Evolutionary conservation across 2,797 vertebrate species (phyloP).

Genomic region (Anisognathus igniventris): DNA sequence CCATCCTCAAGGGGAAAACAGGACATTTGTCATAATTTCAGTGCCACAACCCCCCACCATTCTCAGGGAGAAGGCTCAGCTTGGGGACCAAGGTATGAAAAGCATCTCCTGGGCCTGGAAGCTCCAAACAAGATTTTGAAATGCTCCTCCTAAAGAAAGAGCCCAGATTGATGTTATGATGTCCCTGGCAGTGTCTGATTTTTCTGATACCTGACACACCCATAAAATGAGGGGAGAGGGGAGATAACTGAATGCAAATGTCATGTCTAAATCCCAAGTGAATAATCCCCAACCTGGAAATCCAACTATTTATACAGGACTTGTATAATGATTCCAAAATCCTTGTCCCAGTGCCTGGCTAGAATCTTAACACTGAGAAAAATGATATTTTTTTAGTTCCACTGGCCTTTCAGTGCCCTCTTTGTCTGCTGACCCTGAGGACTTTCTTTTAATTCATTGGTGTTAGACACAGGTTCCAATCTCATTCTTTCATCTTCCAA

Average conservation of each 20-base stretch:
- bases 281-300: neutral
- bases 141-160: neutral
- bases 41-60: neutral
- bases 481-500: conserved; percentile 38
- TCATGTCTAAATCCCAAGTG: neutral
- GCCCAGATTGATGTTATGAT: neutral
- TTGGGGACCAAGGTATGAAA: neutral
- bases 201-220: neutral
- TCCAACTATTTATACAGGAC: neutral
- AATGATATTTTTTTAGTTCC: neutral
- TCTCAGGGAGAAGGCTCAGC: neutral
- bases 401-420: neutral
- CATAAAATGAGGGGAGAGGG: neutral
- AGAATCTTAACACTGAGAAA: neutral
- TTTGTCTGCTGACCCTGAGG: neutral
- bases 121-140: neutral
- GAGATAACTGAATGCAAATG: neutral
- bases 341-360: neutral
- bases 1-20: neutral
- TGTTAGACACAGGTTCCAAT: neutral
- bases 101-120: neutral
- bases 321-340: neutral
- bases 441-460: neutral
- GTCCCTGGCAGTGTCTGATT: neutral
- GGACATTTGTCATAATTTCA: neutral